Base-by-base conservation (phyloP, 2,888 invertebrate genomes). In the Congeria kusceri region DNA sequence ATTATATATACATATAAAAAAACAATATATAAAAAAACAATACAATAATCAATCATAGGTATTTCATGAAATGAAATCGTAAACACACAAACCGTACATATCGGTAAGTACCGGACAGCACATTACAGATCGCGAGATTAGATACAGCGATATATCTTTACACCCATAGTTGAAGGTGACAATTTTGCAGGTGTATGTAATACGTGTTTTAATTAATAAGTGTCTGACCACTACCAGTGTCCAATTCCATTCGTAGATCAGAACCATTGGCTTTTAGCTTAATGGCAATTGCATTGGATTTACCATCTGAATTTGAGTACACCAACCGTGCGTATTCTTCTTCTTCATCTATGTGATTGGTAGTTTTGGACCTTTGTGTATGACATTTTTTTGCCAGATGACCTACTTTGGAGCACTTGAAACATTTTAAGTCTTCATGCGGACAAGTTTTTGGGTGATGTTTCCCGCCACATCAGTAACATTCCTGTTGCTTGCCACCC, bases 401-500 rank as follows among this genome's bases (percentile, higher is more conserved):
- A 3, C 79, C 74, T 23, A 53, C 63, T 63, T 74, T 59, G 3
- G 27, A 56, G 67, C 74, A 74, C 9, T 56, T 46, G 58, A 20
- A 74, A 25, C 79, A 74, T n/a, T 66, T 74, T 29, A 29, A 56
- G 20, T 62, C 39, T 23, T 79, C 74, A 27, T 66, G 63, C 15
- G 15, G 56, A 28, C 65, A 79, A 13, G 18, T 49, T 44, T 61
- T 67, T 15, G 66, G 18, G 18, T 18, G 20, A 47, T 74, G 69
- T n/a, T 70, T 62, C 3, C 46, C 59, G n/a, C 63, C 63, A 74
- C 74, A 74, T 15, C 71, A 44, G 32, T 49, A 71, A 32, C 67
- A 72, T 44, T 44, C 47, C 15, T 57, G 3, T 29, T 58, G 57
- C 44, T 47, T 49, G n/a, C 3, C n/a, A 3, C 53, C n/a, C 13